Evolutionary conservation across 2,888 invertebrate genomes (phyloP), one percentile per base, ranked within the genome.

Genomic region (Euplagia quadripunctaria): DNA sequence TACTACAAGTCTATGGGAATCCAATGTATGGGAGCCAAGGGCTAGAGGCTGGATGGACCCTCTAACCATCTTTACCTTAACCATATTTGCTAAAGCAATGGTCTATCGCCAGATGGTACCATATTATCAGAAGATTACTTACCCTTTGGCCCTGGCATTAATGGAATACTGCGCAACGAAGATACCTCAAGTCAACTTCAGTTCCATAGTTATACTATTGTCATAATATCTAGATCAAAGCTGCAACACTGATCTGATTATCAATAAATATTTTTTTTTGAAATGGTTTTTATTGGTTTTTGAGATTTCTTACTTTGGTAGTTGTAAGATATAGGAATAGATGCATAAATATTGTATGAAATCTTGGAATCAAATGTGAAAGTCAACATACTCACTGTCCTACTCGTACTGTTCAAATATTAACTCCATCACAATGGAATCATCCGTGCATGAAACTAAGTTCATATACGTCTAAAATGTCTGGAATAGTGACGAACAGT

Each of bases 151-250:
- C 52, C 69, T 75, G 68, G 71, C 71, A 9, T 66, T 68, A 9
- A 17, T 72, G 71, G 71, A 75, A 42, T 72, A 20, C 68, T 75
- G 74, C 68, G 74, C 77, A 17, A 65, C 31, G 43, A 72, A 61
- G 69, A 72, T 72, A 31, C 65, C 61, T 61, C 64, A 65, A 64
- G 74, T 74, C 16, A 16, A 4, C 12, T 71, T 71, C 16, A 73
- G 43, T 71, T 46, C 64, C 11, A 16, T 55, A 67, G 42, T 70
- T 61, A 51, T 65, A 41, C 12, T 69, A 14, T 43, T n/a, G 14
- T 41, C 43, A 55, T 68, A 42, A 31, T 61, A 61, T 20, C 14
- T 20, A 5, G 12, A 61, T 20, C 14, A 12, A 66, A 9, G 31
- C 52, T 52, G 8, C 43, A 49, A 41, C 17, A 68, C 46, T 69